phyloP scores from a whole-genome alignment of 2,797 vertebrate genomes.

The Chaunax sp. region DNA sequence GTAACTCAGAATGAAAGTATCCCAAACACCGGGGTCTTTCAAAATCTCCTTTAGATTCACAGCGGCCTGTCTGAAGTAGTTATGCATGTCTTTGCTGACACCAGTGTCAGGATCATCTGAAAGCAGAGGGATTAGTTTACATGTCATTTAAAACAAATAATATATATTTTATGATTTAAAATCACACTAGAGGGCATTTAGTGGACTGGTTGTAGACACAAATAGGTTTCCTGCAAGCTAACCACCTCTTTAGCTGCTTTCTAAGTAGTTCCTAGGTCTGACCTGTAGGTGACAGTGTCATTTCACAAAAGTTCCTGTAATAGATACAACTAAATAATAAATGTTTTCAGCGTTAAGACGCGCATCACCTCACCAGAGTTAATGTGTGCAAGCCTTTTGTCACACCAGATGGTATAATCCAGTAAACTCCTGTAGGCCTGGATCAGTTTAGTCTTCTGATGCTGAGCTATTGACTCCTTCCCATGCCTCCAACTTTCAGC shows the following conservation, averaged over 20 bases:
- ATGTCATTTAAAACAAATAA: background rate
- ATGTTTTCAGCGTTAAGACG: slow-evolving; percentile 19
- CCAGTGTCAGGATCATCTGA: slow-evolving; percentile 65
- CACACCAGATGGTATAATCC: slow-evolving; percentile 89
- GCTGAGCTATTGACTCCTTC: slow-evolving; percentile 78
- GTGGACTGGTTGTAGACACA: background rate
- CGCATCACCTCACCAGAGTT: slow-evolving; percentile 77
- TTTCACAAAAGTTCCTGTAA: slow-evolving; percentile 19
- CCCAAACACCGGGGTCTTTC: slow-evolving; percentile 91
- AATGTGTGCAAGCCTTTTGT: slow-evolving; percentile 76
- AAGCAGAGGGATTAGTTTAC: slow-evolving; percentile 5
- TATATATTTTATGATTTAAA: background rate
- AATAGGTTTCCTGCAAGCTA: background rate
- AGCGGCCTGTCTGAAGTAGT: slow-evolving; percentile 88
- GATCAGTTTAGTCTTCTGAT: slow-evolving; percentile 82
- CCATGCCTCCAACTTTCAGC: slow-evolving; percentile 91
- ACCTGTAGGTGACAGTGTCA: slow-evolving; percentile 56
- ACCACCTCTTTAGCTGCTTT: no score
- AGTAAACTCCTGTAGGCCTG: slow-evolving; percentile 90
- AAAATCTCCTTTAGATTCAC: slow-evolving; percentile 85
- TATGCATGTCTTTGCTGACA: slow-evolving; percentile 78
- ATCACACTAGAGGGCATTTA: background rate
- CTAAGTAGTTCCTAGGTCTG: slow-evolving; percentile 6
- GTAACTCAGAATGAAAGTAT: slow-evolving; percentile 90
- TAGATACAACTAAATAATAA: slow-evolving; percentile 35